Evolutionary conservation across 2,888 invertebrate species (phyloP), one percentile per base, ranked within the genome.

Genomic region (Cecidostiba fungosa): DNA sequence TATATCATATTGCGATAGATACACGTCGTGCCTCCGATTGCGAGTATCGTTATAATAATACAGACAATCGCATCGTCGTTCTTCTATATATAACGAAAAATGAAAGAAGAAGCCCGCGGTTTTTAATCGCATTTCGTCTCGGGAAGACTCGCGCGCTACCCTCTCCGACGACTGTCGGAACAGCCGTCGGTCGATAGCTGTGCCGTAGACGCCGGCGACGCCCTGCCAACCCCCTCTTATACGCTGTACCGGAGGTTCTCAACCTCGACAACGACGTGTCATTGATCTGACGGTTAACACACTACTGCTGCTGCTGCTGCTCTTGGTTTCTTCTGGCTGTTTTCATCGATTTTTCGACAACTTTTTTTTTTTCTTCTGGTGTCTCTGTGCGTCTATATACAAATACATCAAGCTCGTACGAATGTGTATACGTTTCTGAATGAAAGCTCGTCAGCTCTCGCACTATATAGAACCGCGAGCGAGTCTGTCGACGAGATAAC

Each of bases 201-300:
- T 92, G 92, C 91, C 89, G 85, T 90, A 93, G 93, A 93, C 93
- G 92, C 92, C 54, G 93, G 93, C 92, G 93, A 93, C 93, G 93
- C 93, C 93, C 93, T 93, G 90, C 90, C 39, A 36, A 14, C 72
- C 36, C 72, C 72, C 72, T 29, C 66, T 66, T 26, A 89, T 89
- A 83, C 85, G 91, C 91, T 91, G 89, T 12, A 29, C 70, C 32
- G 19, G 92, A 88, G 93, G 90, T 89, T 92, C 93, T 92, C 93
- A 93, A 90, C 90, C 90, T 88, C 83, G 47, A 23, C 54, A 50
- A 36, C 66, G 70, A 84, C 77, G 81, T 85, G 87, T 87, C 87
- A 87, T 87, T 87, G 87, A 85, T 87, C 87, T 78, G 73, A n/a
- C 47, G 59, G n/a, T 29, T 72, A 23, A 72, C 69, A 23, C 32